A percentile compares a stretch with the other conserved stretches of the same genome.
Evolutionary conservation across 92 coral and sea anemone species (phyloP).

Genomic region (Zoanthus sansibaricus): DNA sequence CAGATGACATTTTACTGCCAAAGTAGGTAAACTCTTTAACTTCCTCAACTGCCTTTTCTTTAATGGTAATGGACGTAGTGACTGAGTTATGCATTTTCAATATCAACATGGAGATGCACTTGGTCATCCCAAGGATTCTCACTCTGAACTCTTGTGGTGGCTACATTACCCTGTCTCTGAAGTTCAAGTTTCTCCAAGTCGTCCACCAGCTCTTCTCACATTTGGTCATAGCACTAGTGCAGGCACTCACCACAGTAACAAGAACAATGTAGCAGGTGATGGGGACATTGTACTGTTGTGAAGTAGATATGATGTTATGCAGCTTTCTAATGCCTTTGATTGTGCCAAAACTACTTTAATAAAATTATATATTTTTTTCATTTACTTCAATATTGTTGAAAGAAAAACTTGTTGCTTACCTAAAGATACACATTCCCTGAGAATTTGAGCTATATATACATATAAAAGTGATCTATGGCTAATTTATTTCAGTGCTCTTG

Average conservation of each 20-base stretch:
- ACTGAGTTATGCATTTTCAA: too few relatives aligned
- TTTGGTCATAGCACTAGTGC: neutral
- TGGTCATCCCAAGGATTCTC: slow-evolving; percentile 10
- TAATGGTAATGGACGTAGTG: too few relatives aligned
- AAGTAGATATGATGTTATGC: slow-evolving; percentile 14
- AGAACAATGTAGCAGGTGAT: neutral
- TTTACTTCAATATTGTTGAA: neutral
- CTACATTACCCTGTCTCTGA: neutral
- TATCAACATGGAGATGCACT: slow-evolving; percentile 1
- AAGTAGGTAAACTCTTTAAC: too few relatives aligned
- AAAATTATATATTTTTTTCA: neutral
- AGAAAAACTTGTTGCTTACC: neutral
- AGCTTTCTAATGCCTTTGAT: neutral
- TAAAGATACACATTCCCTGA: slow-evolving; percentile 12
- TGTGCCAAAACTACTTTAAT: neutral
- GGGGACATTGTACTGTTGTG: neutral
- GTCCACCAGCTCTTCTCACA: slow-evolving; percentile 14
- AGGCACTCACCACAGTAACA: slow-evolving; percentile 5
- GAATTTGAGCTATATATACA: neutral
- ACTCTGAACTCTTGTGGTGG: neutral
- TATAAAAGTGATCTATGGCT: slow-evolving; percentile 15
- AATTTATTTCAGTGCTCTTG: neutral
- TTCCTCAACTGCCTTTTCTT: too few relatives aligned
- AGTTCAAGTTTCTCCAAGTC: neutral
- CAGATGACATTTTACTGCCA: too few relatives aligned